Conservation (phyloP, 2,888 invertebrate genomes). For the Lithosia quadra region DNA sequence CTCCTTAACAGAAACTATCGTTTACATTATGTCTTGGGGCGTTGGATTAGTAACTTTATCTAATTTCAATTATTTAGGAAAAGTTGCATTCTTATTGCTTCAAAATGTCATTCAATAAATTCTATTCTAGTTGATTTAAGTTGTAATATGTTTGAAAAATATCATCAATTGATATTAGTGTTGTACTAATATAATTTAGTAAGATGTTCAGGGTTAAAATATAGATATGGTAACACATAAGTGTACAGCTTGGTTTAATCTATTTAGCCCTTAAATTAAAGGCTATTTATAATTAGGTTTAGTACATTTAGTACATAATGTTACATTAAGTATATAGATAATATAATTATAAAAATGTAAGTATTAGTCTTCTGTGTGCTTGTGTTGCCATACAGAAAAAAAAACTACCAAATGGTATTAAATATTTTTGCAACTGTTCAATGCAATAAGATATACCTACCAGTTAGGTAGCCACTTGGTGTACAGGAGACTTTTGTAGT, state of each 20-base stretch:
- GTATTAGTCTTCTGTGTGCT: neutral
- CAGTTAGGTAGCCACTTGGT: too few relatives aligned
- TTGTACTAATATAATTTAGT: neutral
- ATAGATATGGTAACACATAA: neutral
- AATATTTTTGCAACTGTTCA: neutral
- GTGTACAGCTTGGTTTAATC: conserved; percentile 6
- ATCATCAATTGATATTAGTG: neutral
- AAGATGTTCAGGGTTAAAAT: neutral
- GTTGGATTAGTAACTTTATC: too few relatives aligned
- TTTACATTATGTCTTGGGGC: too few relatives aligned
- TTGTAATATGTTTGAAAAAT: too few relatives aligned
- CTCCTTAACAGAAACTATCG: too few relatives aligned
- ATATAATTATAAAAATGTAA: neutral
- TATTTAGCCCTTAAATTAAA: conserved; percentile 44
- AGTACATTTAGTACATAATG: conserved; percentile 14
- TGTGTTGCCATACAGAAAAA: conserved; percentile 8
- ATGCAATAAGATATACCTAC: too few relatives aligned
- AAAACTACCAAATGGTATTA: neutral
- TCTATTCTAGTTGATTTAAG: too few relatives aligned
- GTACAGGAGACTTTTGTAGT: neutral
- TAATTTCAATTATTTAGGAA: too few relatives aligned
- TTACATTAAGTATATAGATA: conserved; percentile 10
- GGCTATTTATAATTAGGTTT: conserved; percentile 23
- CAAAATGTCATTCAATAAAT: too few relatives aligned
- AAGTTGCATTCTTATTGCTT: too few relatives aligned